Conservation (phyloP, 2,888 invertebrate species). For the Bruchidius siliquastri region DNA sequence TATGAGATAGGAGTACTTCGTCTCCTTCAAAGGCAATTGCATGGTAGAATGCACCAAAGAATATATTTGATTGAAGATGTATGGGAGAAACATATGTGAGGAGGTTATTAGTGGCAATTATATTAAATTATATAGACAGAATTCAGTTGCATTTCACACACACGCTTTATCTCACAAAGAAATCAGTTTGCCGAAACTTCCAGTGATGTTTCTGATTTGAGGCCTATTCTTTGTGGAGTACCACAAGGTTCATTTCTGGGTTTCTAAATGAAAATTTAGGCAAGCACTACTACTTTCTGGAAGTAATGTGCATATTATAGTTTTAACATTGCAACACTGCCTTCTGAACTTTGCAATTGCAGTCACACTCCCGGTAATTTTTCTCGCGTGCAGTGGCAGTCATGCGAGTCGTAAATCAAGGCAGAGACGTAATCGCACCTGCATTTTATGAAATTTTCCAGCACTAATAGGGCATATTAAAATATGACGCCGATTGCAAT, state of each 20-base stretch:
- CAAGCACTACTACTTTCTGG: neutral
- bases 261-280: no score
- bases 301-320: neutral
- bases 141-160: no score
- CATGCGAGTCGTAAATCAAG: neutral
- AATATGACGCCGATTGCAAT: neutral
- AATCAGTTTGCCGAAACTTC: no score
- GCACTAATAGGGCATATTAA: neutral
- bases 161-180: no score
- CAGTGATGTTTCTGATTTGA: no score
- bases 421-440: neutral
- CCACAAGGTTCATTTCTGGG: no score
- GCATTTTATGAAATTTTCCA: neutral
- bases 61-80: neutral
- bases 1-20: neutral
- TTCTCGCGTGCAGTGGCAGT: neutral
- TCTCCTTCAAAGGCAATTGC: neutral
- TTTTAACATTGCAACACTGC: no score
- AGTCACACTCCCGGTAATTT: neutral
- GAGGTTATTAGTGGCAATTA: no score
- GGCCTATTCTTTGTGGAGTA: no score
- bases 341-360: neutral
- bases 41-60: neutral
- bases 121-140: no score
- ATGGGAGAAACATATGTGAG: no score